A percentile compares a stretch with the other conserved stretches of the same genome.
Conservation (phyloP, 2,797 vertebrate species). For the Carcharodon carcharias region DNA sequence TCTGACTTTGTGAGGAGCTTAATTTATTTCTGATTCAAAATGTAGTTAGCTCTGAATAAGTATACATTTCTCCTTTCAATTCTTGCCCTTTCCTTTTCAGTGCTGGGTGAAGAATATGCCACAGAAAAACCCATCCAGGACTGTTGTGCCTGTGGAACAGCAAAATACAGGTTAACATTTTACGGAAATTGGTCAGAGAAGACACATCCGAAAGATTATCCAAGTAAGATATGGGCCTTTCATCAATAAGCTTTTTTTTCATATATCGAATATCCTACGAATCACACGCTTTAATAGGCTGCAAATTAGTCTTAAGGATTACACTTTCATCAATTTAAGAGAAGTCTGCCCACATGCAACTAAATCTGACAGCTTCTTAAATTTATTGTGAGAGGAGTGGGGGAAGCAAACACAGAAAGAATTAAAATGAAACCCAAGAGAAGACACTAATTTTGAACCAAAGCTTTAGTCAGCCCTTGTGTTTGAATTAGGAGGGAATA, state of each 20-base stretch:
- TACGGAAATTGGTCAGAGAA: conserved; percentile 97
- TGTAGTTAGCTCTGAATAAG: not conserved
- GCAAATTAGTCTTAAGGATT: not conserved
- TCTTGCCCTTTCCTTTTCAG: conserved; percentile 53
- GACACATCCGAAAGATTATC: conserved; percentile 89
- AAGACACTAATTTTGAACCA: not conserved
- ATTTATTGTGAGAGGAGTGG: not conserved
- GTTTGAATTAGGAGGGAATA: not conserved
- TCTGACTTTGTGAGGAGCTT: not conserved
- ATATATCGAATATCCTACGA: not conserved
- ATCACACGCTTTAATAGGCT: conserved; percentile 4
- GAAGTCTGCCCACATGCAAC: not conserved
- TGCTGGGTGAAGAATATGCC: conserved; percentile 58
- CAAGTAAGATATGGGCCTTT: conserved; percentile 67
- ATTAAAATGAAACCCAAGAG: not conserved
- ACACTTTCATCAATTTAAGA: not conserved
- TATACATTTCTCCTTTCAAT: not conserved
- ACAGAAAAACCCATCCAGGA: conserved; percentile 71
- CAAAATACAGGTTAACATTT: conserved; percentile 93
- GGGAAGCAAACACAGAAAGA: not conserved
- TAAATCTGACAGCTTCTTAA: not conserved
- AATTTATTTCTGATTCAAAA: not conserved
- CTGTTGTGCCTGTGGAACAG: conserved; percentile 92
- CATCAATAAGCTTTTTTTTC: not conserved
- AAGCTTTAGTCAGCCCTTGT: not conserved